Conservation (phyloP, 2,797 vertebrate genomes). For the Enteromius paludinosus region DNA sequence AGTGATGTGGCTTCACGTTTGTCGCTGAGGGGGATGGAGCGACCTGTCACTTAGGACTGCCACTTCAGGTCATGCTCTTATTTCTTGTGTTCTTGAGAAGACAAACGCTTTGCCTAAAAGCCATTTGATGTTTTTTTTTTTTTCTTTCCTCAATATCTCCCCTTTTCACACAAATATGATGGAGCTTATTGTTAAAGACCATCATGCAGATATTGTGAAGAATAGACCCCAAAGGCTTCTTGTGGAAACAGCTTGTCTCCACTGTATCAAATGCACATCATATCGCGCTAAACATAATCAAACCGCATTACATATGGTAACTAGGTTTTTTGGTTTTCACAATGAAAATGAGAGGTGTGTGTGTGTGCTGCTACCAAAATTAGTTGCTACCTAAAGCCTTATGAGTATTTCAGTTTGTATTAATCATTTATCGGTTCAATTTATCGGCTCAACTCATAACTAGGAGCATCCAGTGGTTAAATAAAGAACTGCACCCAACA, state of each 20-base stretch:
- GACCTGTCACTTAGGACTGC: constrained; percentile 62
- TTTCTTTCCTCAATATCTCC: neutral
- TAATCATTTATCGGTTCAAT: neutral
- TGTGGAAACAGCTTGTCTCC: constrained; percentile 25
- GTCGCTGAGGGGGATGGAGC: constrained; percentile 51
- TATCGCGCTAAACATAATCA: neutral
- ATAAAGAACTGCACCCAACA: no score
- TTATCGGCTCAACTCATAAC: neutral
- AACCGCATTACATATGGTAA: neutral
- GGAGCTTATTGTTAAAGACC: constrained; percentile 51
- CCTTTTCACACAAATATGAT: constrained; percentile 45
- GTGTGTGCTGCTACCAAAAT: neutral
- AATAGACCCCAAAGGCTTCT: constrained; percentile 43
- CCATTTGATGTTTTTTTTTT: constrained; percentile 33
- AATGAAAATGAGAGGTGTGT: neutral
- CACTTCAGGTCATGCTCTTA: constrained; percentile 51
- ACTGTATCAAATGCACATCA: neutral
- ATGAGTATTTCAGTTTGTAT: neutral
- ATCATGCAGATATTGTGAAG: constrained; percentile 51
- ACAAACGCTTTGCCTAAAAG: constrained; percentile 56
- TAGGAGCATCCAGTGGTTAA: no score
- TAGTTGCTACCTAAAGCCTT: neutral
- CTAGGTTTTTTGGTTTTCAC: neutral
- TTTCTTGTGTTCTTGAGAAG: constrained; percentile 53
- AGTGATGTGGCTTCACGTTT: constrained; percentile 66